These are phyloP conservation scores for Ophion slaviceki DNA, from an alignment of 2,888 invertebrate species.

Conservation along the genomic window DNA sequence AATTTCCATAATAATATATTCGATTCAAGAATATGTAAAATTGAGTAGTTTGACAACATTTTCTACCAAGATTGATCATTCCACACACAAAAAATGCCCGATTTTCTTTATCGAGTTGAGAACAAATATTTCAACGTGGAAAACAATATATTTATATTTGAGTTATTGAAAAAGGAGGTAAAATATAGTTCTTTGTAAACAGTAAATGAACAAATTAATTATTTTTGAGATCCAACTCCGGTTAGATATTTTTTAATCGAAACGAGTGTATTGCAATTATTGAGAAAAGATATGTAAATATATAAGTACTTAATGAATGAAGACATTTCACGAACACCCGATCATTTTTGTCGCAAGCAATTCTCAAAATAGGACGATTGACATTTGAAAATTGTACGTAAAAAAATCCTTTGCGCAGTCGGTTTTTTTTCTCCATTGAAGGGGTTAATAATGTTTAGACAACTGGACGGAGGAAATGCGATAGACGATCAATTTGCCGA, in stretches of 20 bases:
- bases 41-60: not conserved
- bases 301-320: too few relatives aligned
- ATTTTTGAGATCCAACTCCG: not conserved
- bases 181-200: not conserved
- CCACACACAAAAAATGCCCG: not conserved
- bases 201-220: not conserved
- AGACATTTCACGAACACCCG: not conserved
- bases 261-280: not conserved
- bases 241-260: not conserved
- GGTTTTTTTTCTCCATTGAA: not conserved
- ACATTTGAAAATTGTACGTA: too few relatives aligned
- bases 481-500: slow-evolving; percentile 29
- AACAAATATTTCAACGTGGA: not conserved
- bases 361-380: too few relatives aligned
- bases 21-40: not conserved
- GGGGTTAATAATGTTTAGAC: not conserved
- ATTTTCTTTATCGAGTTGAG: not conserved
- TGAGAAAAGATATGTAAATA: too few relatives aligned
- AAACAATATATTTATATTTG: too few relatives aligned
- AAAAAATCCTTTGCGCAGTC: too few relatives aligned
- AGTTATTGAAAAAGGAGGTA: too few relatives aligned
- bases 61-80: not conserved
- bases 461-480: not conserved
- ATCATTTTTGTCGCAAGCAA: not conserved
- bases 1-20: not conserved